Evolutionary conservation across 92 coral and sea anemone genomes (phyloP).

Genomic region (Palythoa heliodiscus): DNA sequence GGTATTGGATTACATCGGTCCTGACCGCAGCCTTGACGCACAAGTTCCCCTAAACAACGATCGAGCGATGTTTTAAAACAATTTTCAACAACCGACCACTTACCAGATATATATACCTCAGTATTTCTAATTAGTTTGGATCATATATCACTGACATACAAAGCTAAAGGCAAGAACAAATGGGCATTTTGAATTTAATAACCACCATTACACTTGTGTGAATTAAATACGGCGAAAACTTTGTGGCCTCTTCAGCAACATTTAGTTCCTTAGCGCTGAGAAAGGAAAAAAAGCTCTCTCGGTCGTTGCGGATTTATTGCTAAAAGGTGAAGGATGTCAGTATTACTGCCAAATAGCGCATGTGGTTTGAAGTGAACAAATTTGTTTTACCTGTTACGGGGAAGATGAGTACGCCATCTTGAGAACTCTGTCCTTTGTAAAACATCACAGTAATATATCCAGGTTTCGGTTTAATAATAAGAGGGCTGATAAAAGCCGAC

Average conservation of each 20-base stretch:
- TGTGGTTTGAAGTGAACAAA: not conserved
- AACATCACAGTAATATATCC: too few species aligned
- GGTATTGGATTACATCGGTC: slow-evolving; percentile 8
- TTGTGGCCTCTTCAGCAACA: slow-evolving; percentile 23
- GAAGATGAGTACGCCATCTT: too few species aligned
- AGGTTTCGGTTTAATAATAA: too few species aligned
- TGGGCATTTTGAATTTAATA: not conserved
- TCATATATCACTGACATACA: slow-evolving; percentile 44
- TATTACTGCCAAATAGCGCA: slow-evolving; percentile 18
- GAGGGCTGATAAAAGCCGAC: too few species aligned
- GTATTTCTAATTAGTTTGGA: slow-evolving; percentile 42
- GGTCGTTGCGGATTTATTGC: too few species aligned
- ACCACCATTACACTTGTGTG: not conserved
- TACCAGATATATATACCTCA: slow-evolving; percentile 13
- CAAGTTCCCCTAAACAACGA: slow-evolving; percentile 92
- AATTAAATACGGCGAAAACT: not conserved
- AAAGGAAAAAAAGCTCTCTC: too few species aligned
- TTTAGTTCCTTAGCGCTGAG: slow-evolving; percentile 7
- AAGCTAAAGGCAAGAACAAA: not conserved
- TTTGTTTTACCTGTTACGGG: not conserved
- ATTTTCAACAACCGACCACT: slow-evolving; percentile 23
- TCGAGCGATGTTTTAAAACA: slow-evolving; percentile 44
- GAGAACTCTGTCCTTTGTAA: too few species aligned
- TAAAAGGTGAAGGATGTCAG: not conserved
- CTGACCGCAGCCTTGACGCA: slow-evolving; percentile 57